Conservation (phyloP, 1,140 invertebrate species). For the Phenacoccus solenopsis region DNA sequence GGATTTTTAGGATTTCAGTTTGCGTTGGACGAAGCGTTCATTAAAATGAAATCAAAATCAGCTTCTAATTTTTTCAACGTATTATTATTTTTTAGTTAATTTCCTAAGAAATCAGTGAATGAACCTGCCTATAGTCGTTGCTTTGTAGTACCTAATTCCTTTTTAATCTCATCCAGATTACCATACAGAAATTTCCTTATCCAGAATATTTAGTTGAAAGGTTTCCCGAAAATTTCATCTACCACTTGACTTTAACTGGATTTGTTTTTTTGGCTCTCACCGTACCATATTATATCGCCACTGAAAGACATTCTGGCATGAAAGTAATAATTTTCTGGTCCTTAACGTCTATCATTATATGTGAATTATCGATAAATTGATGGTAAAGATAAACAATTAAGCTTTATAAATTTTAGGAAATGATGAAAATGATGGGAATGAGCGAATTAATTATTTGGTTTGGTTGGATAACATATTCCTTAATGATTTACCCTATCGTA, state of each 20-base stretch:
- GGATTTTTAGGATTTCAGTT: conserved; percentile 24
- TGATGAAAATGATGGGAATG: conserved; percentile 56
- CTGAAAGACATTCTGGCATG: not conserved
- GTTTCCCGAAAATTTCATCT: not conserved
- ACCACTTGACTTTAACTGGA: not conserved
- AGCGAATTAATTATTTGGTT: conserved; percentile 47
- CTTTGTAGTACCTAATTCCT: too few species aligned
- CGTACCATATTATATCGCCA: not conserved
- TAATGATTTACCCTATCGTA: conserved; percentile 38
- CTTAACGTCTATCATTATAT: too few species aligned
- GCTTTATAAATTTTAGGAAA: conserved; percentile 37
- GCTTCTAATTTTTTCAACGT: conserved; percentile 6
- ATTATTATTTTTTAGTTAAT: too few species aligned
- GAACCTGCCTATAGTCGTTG: too few species aligned
- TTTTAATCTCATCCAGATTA: not conserved
- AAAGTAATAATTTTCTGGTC: too few species aligned
- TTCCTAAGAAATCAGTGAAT: too few species aligned
- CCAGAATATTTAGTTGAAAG: not conserved
- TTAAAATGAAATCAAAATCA: not conserved
- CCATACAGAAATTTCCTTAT: not conserved
- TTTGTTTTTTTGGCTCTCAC: not conserved
- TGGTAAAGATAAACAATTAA: not conserved
- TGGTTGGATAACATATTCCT: conserved; percentile 46
- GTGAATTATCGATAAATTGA: too few species aligned
- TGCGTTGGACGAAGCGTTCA: conserved; percentile 22